Conservation (phyloP, 2,797 vertebrate species). For the Sarcoramphus papa region DNA sequence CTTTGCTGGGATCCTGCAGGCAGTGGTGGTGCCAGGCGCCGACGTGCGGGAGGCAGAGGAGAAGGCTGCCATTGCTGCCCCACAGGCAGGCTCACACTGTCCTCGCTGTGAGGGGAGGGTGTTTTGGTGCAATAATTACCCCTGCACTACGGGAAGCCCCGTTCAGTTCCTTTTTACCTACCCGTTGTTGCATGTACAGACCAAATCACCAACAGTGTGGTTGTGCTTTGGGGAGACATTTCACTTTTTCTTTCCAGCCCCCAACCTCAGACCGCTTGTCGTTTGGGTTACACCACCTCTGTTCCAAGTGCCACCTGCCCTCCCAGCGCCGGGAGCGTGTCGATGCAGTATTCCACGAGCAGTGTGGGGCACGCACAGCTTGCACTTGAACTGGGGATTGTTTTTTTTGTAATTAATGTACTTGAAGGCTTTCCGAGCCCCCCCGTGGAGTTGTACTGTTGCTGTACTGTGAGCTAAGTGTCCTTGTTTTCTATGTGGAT, state of each 20-base stretch:
- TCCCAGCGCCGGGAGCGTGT: constrained; percentile 7
- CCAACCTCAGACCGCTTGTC: background rate
- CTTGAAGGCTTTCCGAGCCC: constrained; percentile 56
- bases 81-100: background rate
- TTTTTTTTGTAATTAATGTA: constrained; percentile 51
- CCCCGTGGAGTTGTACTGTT: constrained; percentile 44
- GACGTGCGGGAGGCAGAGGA: background rate
- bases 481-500: constrained; percentile 64
- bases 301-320: constrained; percentile 34
- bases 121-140: constrained; percentile 59
- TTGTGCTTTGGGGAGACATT: constrained; percentile 24
- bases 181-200: constrained; percentile 54
- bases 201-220: constrained; percentile 12
- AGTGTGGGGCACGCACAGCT: constrained; percentile 40
- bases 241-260: constrained; percentile 11
- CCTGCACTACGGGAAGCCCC: constrained; percentile 43
- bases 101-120: constrained; percentile 39
- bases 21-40: background rate
- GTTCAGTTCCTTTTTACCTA: background rate
- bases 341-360: constrained; percentile 39
- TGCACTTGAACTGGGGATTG: constrained; percentile 52
- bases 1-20: background rate
- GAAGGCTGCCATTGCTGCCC: background rate
- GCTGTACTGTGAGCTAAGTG: constrained; percentile 67
- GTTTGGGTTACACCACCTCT: constrained; percentile 16